Conservation (phyloP, 2,888 invertebrate genomes). For the Monochamus alternatus region DNA sequence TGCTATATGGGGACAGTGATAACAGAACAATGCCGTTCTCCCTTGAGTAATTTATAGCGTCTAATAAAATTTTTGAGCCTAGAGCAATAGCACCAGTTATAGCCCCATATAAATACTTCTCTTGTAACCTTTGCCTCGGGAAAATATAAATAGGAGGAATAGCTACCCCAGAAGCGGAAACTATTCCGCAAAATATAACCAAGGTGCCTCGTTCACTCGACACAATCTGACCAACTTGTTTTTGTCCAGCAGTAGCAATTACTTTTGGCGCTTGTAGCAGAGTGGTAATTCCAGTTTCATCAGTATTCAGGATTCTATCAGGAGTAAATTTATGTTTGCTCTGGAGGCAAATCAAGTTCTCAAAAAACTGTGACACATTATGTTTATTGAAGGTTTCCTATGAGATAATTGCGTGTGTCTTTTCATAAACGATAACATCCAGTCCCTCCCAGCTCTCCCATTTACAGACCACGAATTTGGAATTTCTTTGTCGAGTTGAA, state of each 20-base stretch:
- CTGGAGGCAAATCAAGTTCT: constrained; percentile 28
- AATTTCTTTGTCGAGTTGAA: background rate
- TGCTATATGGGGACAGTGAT: constrained; percentile 3
- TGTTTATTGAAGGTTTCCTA: constrained; percentile 27
- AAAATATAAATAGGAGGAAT: constrained; percentile 9
- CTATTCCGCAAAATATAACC: background rate
- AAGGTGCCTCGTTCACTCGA: background rate
- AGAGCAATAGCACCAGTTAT: constrained; percentile 2
- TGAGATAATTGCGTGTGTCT: background rate
- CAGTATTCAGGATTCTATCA: constrained; percentile 23
- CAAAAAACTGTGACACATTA: constrained; percentile 40
- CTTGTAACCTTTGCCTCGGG: background rate
- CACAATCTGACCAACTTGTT: constrained; percentile 4
- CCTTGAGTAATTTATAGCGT: background rate
- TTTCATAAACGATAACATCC: background rate
- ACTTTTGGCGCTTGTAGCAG: background rate
- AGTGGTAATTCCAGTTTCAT: constrained; percentile 2
- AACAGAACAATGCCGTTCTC: constrained; percentile 20
- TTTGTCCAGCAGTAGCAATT: background rate
- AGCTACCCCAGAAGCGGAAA: background rate
- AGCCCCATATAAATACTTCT: background rate
- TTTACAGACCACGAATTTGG: background rate
- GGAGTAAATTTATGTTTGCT: background rate
- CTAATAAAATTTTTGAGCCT: background rate
- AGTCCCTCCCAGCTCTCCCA: background rate